phyloP scores from a whole-genome alignment of 2,113 vertebrate genomes.

The Nothobranchius furzeri region DNA sequence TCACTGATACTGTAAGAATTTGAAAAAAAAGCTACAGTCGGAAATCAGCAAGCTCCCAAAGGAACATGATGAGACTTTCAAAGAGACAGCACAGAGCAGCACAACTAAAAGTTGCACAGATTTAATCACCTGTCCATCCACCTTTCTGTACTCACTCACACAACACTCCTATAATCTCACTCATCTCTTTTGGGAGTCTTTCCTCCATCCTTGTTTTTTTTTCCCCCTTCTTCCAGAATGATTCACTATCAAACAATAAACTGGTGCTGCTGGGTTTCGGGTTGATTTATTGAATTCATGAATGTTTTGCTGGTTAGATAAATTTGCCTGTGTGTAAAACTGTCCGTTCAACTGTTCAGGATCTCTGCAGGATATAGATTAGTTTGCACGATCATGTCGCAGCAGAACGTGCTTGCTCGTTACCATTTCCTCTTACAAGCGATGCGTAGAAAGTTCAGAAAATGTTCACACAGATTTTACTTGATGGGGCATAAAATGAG shows the following conservation, averaged over 20 bases:
- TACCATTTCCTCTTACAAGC: not conserved
- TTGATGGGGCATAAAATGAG: not conserved
- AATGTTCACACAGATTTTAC: not conserved
- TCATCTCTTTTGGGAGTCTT: not conserved
- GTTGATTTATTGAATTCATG: not conserved
- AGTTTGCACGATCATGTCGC: conserved; percentile 36
- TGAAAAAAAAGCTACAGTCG: conserved; percentile 43
- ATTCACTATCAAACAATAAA: conserved; percentile 21
- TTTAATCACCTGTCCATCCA: conserved; percentile 12
- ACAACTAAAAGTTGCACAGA: conserved; percentile 8
- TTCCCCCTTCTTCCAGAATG: not conserved
- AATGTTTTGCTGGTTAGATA: conserved; percentile 5
- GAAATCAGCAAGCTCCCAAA: conserved; percentile 50
- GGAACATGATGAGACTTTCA: conserved; percentile 42
- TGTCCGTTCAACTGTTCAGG: conserved; percentile 1
- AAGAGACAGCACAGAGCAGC: conserved; percentile 16
- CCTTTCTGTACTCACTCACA: not conserved
- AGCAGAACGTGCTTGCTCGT: conserved; percentile 19
- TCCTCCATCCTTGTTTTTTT: not conserved
- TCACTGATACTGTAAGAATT: conserved; percentile 53
- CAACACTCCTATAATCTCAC: not conserved
- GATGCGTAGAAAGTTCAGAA: conserved; percentile 4
- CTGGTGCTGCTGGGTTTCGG: not conserved
- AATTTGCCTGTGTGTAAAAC: conserved; percentile 13
- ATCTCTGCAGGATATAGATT: conserved; percentile 31